These are phyloP conservation scores for Drosophila rellima DNA, from an alignment of 2,888 invertebrate species.

Conservation along the genomic window DNA sequence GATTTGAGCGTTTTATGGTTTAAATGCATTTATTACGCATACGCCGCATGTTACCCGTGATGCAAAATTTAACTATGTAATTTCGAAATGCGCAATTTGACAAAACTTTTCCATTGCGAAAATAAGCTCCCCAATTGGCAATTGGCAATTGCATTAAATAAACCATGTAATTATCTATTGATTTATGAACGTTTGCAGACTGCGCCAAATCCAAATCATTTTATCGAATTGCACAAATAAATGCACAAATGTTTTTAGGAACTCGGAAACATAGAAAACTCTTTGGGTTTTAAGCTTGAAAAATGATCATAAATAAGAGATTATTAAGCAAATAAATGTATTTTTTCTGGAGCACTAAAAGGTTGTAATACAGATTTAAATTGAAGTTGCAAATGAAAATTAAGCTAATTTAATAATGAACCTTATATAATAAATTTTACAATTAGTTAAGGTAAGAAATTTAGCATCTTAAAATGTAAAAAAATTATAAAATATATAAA, in stretches of 20 bases:
- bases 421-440: no score
- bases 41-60: constrained; percentile 20
- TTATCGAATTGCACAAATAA: neutral
- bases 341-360: neutral
- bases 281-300: neutral
- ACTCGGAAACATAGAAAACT: neutral
- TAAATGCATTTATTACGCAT: constrained; percentile 41
- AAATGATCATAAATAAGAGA: neutral
- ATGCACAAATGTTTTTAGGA: neutral
- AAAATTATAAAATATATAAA: no score
- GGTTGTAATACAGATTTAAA: neutral
- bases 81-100: constrained; percentile 19
- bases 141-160: constrained; percentile 20
- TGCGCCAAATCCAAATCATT: neutral
- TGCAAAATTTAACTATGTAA: constrained; percentile 7
- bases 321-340: neutral
- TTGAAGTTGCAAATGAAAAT: neutral
- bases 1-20: constrained; percentile 13
- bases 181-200: constrained; percentile 10
- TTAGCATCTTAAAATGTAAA: no score
- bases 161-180: constrained; percentile 24
- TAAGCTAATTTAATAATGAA: no score
- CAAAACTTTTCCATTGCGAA: constrained; percentile 16
- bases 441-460: no score
- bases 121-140: constrained; percentile 8